A percentile compares a stretch with the other conserved stretches of the same genome.
These are phyloP conservation scores for Octopus bimaculoides DNA, from an alignment of 1,140 invertebrate species.

Conservation along the genomic window DNA sequence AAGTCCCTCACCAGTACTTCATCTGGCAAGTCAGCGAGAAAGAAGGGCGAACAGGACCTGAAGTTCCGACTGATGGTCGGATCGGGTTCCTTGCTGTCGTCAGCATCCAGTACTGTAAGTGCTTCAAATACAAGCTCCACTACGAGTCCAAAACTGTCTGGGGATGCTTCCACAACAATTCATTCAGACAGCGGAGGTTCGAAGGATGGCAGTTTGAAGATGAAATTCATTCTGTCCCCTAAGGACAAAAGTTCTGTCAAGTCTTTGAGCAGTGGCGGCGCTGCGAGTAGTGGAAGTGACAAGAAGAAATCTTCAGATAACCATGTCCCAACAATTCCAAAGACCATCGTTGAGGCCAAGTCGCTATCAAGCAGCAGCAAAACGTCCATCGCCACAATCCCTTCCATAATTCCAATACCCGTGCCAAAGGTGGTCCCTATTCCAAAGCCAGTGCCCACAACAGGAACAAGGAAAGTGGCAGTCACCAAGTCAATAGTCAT, in stretches of 20 bases:
- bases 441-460: not conserved
- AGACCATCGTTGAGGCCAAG: not conserved
- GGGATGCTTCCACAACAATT: conserved; percentile 1
- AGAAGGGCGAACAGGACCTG: not conserved
- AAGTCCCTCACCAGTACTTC: not conserved
- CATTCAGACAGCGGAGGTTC: not conserved
- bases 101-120: no score
- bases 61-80: conserved; percentile 15
- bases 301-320: no score
- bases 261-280: not conserved
- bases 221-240: conserved; percentile 32
- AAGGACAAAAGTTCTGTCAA: conserved; percentile 17
- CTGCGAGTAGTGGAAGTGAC: not conserved
- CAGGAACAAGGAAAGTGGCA: not conserved
- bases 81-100: not conserved
- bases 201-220: conserved; percentile 26
- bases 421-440: not conserved
- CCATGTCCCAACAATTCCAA: not conserved
- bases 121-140: no score
- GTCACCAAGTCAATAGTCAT: not conserved
- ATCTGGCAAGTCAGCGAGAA: not conserved
- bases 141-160: not conserved
- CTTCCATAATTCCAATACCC: not conserved
- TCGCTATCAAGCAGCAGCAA: not conserved
- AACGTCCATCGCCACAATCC: not conserved